Conservation (phyloP, 2,113 vertebrate species). For the Caranx melampygus region DNA sequence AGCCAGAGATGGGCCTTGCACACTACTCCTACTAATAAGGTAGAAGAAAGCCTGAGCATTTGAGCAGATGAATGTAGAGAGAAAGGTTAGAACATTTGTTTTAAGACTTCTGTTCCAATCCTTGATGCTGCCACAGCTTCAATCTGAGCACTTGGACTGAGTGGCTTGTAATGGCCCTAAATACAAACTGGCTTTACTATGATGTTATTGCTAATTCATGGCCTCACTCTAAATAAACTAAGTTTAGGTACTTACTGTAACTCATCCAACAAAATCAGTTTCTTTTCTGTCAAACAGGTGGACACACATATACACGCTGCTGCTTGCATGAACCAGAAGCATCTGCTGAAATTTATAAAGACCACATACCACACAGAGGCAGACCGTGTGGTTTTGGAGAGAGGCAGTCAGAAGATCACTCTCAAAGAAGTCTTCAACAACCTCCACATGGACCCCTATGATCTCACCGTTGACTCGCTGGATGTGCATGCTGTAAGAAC, state of each 20-base stretch:
- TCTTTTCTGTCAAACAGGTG: conserved; percentile 84
- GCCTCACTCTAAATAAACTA: conserved; percentile 20
- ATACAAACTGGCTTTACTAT: not conserved
- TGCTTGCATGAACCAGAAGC: conserved; percentile 98
- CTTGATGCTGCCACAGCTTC: not conserved
- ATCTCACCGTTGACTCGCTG: conserved; percentile 97
- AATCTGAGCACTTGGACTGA: not conserved
- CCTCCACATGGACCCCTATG: conserved; percentile 95
- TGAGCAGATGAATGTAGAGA: no score
- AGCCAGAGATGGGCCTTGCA: no score
- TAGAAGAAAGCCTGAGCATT: no score
- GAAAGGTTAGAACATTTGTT: no score
- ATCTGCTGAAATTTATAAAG: conserved; percentile 94
- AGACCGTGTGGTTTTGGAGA: conserved; percentile 89
- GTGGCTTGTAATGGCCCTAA: no score
- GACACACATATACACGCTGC: conserved; percentile 98
- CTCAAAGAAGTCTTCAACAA: conserved; percentile 91
- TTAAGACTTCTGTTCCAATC: not conserved
- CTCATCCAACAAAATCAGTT: conserved; percentile 3
- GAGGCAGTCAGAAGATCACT: conserved; percentile 86
- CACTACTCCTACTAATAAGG: no score
- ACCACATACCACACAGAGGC: conserved; percentile 90
- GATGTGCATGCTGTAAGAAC: conserved; percentile 95
- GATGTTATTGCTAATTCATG: not conserved
- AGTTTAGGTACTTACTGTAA: not conserved